Evolutionary conservation across 2,888 invertebrate genomes (phyloP).

Genomic region (Cataglyphis albicans): DNA sequence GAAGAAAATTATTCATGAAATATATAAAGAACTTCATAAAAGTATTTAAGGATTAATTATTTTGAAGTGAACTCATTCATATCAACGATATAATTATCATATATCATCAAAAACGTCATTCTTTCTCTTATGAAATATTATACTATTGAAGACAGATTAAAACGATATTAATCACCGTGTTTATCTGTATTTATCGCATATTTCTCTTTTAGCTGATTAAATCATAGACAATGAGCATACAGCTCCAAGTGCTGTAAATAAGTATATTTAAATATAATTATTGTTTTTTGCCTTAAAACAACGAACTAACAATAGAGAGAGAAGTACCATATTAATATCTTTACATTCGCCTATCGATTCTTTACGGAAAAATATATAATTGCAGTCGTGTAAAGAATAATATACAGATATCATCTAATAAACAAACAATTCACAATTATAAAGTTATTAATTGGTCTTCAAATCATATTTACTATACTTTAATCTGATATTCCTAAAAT

Average conservation of each 20-base stretch:
- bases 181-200: conserved; percentile 43
- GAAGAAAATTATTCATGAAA: neutral
- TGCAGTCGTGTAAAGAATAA: neutral
- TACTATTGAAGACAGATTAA: conserved; percentile 32
- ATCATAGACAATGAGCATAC: conserved; percentile 3
- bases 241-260: conserved; percentile 24
- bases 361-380: neutral
- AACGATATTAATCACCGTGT: conserved; percentile 29
- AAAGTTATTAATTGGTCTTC: conserved; percentile 21
- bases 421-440: conserved; percentile 24
- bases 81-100: conserved; percentile 12
- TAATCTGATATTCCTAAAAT: conserved; percentile 19
- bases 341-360: neutral
- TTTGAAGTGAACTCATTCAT: neutral
- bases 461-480: conserved; percentile 12
- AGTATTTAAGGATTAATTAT: neutral
- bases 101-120: neutral
- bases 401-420: neutral
- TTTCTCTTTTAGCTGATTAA: conserved; percentile 1
- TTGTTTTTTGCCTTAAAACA: conserved; percentile 5
- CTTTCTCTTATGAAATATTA: conserved; percentile 23
- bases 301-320: neutral
- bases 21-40: neutral
- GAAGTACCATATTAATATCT: neutral
- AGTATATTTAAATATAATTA: conserved; percentile 39